These are phyloP conservation scores for Syrphus vitripennis DNA, from an alignment of 2,888 invertebrate genomes.

Conservation along the genomic window DNA sequence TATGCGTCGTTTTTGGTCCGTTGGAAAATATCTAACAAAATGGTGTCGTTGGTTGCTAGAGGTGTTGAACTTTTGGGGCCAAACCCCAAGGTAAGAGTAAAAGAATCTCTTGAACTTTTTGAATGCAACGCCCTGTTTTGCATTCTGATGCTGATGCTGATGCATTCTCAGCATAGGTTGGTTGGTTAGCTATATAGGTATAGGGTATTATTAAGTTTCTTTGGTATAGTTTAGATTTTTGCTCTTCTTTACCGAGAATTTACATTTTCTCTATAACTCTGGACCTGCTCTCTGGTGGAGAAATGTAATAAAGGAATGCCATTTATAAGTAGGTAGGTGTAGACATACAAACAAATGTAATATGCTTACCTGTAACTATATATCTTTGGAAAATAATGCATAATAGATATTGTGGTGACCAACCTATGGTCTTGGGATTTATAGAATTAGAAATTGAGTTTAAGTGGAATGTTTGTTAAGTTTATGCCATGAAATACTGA, in stretches of 20 bases:
- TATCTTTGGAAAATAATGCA: slow-evolving; percentile 36
- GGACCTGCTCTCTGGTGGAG: slow-evolving; percentile 16
- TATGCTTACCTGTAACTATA: not conserved
- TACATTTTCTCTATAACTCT: not conserved
- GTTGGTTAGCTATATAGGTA: too few species aligned
- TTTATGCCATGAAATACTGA: not conserved
- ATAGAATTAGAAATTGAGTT: not conserved
- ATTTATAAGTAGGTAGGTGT: not conserved
- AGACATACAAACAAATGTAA: too few species aligned
- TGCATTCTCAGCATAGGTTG: slow-evolving; percentile 41
- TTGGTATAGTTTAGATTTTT: slow-evolving; percentile 25
- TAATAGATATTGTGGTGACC: slow-evolving; percentile 40
- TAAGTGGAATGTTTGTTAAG: not conserved
- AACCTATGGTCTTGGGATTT: not conserved
- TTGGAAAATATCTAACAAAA: slow-evolving; percentile 42
- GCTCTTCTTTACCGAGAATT: not conserved
- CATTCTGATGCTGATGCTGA: too few species aligned
- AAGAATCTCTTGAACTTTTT: slow-evolving; percentile 62
- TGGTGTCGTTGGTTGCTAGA: slow-evolving; percentile 5
- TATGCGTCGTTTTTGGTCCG: slow-evolving; percentile 25
- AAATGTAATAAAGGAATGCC: slow-evolving; percentile 13
- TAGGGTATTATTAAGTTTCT: slow-evolving; percentile 46
- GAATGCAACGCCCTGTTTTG: slow-evolving; percentile 62
- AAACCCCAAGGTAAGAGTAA: slow-evolving; percentile 52
- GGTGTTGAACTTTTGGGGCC: slow-evolving; percentile 48